Percentiles rank a stretch among this genome's conserved stretches.
These are phyloP conservation scores for Pterocles orientalis DNA, from an alignment of 2,113 vertebrate genomes.

Conservation along the genomic window DNA sequence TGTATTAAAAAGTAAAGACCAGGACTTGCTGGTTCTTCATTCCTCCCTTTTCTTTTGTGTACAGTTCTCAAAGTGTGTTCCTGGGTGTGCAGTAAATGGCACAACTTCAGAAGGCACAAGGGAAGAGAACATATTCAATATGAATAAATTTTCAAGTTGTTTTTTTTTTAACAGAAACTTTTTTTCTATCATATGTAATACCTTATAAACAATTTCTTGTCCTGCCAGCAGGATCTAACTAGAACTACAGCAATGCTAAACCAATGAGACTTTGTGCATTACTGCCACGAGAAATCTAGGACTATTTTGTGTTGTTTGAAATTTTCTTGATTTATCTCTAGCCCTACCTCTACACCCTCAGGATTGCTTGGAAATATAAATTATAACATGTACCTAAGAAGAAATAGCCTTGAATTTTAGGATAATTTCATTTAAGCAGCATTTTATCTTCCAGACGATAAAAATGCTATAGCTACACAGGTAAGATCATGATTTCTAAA, in stretches of 20 bases:
- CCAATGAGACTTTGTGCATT: not conserved
- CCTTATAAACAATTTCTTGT: not conserved
- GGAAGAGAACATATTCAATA: not conserved
- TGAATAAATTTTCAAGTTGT: not conserved
- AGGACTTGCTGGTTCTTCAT: not conserved
- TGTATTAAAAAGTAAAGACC: not conserved
- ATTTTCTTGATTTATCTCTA: not conserved
- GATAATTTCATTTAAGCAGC: not conserved
- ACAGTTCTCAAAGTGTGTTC: not conserved
- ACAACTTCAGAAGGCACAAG: not conserved
- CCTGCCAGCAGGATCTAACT: not conserved
- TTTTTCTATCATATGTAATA: not conserved
- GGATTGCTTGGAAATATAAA: not conserved
- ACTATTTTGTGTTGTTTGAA: not conserved
- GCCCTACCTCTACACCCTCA: fast-evolving
- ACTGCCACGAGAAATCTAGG: not conserved
- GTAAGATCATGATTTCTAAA: not conserved
- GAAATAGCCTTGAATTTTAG: not conserved
- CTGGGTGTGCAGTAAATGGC: not conserved
- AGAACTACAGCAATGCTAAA: not conserved
- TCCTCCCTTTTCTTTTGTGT: not conserved
- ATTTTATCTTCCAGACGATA: not conserved
- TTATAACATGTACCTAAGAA: not conserved
- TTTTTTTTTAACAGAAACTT: not conserved
- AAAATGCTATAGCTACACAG: not conserved